Conservation (phyloP, 2,113 vertebrate genomes). For the Planiliza haematocheilus region DNA sequence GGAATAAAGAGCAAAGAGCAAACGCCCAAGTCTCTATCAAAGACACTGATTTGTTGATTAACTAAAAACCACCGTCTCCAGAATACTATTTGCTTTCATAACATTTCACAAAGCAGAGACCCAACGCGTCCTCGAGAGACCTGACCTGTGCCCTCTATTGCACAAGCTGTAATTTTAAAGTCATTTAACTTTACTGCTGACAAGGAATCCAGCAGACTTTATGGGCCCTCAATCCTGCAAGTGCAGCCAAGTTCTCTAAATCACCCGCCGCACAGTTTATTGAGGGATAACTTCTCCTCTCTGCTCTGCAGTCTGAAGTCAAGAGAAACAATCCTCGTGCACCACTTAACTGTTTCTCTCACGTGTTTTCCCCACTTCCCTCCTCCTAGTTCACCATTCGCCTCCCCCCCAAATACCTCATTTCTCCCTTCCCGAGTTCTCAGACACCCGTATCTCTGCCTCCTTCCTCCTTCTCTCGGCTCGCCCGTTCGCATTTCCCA, state of each 20-base stretch:
- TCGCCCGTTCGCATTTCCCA: slow-evolving; percentile 1
- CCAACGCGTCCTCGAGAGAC: neutral
- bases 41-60: too few relatives aligned
- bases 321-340: neutral
- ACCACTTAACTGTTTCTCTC: neutral
- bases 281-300: neutral
- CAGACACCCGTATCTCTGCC: neutral
- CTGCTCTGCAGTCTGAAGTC: neutral
- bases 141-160: slow-evolving; percentile 2
- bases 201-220: slow-evolving; percentile 14
- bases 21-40: too few relatives aligned
- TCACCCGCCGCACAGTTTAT: slow-evolving; percentile 6
- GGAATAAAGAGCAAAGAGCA: too few relatives aligned
- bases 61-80: too few relatives aligned
- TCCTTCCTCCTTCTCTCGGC: slow-evolving; percentile 4
- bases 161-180: slow-evolving; percentile 29
- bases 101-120: neutral
- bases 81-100: too few relatives aligned
- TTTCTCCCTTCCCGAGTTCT: slow-evolving; percentile 1
- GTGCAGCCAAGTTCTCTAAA: slow-evolving; percentile 14
- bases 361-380: neutral
- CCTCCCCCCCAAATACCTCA: neutral
- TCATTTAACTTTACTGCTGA: slow-evolving; percentile 24
- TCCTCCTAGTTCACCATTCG: slow-evolving; percentile 13
- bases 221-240: neutral